These are phyloP conservation scores for Cecidostiba fungosa DNA, from an alignment of 2,888 invertebrate genomes.

Conservation along the genomic window DNA sequence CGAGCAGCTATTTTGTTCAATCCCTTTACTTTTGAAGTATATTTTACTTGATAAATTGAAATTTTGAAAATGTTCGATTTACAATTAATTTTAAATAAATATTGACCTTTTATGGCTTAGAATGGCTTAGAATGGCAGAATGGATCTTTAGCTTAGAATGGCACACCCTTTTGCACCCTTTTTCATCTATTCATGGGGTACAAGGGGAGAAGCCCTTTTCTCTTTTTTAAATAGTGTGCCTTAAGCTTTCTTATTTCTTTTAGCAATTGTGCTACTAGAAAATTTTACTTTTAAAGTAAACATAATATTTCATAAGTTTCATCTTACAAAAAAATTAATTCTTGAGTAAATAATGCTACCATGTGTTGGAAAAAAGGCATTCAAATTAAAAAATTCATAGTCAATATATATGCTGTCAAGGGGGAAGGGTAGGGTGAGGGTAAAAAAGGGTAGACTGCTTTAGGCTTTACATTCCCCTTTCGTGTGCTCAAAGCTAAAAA, in stretches of 20 bases:
- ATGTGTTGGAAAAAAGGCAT: background rate
- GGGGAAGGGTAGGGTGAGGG: conserved; percentile 45
- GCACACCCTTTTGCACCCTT: conserved; percentile 27
- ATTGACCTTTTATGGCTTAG: background rate
- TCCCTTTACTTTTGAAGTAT: background rate
- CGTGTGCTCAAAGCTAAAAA: conserved; percentile 57
- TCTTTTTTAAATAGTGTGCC: background rate
- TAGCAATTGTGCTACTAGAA: background rate
- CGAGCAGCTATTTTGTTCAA: too few species aligned
- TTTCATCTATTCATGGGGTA: background rate
- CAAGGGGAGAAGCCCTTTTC: background rate
- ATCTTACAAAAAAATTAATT: background rate
- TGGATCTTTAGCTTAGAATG: background rate
- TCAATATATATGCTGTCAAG: conserved; percentile 39
- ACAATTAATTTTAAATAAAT: background rate
- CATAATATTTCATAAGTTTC: background rate
- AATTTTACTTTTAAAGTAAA: background rate
- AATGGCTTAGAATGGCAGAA: background rate
- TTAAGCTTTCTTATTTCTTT: background rate
- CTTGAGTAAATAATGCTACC: background rate
- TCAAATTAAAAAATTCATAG: conserved; percentile 28
- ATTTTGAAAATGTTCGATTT: background rate
- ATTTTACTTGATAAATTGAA: background rate
- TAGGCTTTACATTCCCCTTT: conserved; percentile 65
- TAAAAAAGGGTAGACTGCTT: conserved; percentile 60